phyloP scores from a whole-genome alignment of 2,888 invertebrate species.

The Alcis repandata region DNA sequence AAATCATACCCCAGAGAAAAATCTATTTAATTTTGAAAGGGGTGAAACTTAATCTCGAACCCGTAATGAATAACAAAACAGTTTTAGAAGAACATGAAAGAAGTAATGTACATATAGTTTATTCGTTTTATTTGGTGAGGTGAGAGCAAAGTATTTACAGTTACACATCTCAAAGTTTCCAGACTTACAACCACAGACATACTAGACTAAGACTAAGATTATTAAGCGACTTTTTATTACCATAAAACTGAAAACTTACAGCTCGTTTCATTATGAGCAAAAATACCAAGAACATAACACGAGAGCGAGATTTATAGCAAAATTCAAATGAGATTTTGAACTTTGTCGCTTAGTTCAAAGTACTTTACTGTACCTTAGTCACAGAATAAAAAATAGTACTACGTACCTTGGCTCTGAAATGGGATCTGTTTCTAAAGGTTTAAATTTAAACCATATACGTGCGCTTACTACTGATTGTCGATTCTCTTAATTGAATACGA shows the following conservation, averaged over 20 bases:
- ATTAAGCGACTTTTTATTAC: conserved; percentile 7
- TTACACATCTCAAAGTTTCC: conserved; percentile 2
- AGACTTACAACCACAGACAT: conserved; percentile 1
- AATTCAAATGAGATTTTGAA: conserved; percentile 13
- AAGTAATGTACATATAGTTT: conserved; percentile 14
- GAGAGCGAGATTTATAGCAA: background rate
- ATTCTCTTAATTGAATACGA: conserved; percentile 9
- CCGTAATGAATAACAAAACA: conserved; percentile 23
- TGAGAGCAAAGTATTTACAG: conserved; percentile 4
- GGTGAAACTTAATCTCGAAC: conserved; percentile 18
- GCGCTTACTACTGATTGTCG: conserved; percentile 11
- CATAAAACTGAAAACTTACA: conserved; percentile 16
- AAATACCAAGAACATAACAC: conserved; percentile 8
- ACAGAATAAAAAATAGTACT: no score
- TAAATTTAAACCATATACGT: conserved; percentile 13
- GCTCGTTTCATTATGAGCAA: conserved; percentile 21
- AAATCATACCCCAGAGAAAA: conserved; percentile 12
- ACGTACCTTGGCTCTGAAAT: conserved; percentile 11
- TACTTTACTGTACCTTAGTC: background rate
- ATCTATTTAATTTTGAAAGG: conserved; percentile 20
- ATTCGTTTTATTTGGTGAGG: background rate
- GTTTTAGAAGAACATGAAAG: conserved; percentile 8
- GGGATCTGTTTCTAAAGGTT: conserved; percentile 18
- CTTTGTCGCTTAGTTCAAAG: conserved; percentile 13
- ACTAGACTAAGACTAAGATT: background rate